Percentiles rank a stretch among this genome's conserved stretches.
Evolutionary conservation across 2,888 invertebrate species (phyloP).

Genomic region (Ichneumon xanthorius): DNA sequence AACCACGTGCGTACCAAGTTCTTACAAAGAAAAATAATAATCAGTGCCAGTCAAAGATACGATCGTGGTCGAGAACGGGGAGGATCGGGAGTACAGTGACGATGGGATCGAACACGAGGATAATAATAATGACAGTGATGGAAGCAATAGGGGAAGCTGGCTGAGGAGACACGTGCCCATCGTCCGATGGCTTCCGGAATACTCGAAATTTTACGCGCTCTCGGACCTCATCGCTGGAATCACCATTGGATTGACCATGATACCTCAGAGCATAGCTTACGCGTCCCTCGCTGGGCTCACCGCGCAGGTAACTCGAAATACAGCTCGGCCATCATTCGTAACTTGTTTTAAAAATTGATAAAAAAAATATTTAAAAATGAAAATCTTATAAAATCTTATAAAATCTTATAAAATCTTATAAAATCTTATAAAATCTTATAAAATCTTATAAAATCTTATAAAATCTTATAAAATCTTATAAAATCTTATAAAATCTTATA

Average conservation of each 20-base stretch:
- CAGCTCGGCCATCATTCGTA: neutral
- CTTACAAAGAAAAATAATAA: constrained; percentile 19
- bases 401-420: no score
- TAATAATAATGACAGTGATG: constrained; percentile 18
- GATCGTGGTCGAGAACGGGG: constrained; percentile 57
- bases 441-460: no score
- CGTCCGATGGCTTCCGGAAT: constrained; percentile 89
- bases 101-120: neutral
- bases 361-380: neutral
- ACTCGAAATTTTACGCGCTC: constrained; percentile 89
- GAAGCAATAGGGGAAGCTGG: constrained; percentile 27
- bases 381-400: no score
- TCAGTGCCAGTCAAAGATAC: constrained; percentile 61
- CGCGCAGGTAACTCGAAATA: constrained; percentile 87
- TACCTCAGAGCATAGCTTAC: constrained; percentile 97
- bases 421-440: no score
- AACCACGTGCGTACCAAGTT: neutral
- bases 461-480: neutral
- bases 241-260: constrained; percentile 95
- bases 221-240: constrained; percentile 95
- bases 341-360: neutral
- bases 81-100: constrained; percentile 19
- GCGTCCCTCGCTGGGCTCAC: constrained; percentile 94
- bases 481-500: neutral
- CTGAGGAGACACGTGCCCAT: constrained; percentile 85